phyloP scores from a whole-genome alignment of 2,797 vertebrate species.

The Sebastiscus tertius region DNA sequence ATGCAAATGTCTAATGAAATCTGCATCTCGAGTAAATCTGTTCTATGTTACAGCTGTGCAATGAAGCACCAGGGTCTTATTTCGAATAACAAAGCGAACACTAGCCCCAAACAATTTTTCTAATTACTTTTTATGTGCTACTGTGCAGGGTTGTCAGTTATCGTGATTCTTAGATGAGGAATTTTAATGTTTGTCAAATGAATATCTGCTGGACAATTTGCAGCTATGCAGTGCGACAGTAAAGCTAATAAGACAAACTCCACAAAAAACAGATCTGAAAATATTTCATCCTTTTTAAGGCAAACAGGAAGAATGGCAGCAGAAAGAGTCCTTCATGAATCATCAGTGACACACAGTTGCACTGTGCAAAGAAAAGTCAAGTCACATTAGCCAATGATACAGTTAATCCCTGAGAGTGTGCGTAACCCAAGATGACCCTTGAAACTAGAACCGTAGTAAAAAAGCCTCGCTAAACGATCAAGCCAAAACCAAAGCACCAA shows the following conservation, averaged over 20 bases:
- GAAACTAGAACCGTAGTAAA: conserved; percentile 42
- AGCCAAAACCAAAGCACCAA: conserved; percentile 39
- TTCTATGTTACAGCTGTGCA: conserved; percentile 16
- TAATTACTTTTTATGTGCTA: not conserved
- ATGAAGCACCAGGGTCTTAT: not conserved
- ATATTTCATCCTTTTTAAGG: not conserved
- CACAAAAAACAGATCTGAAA: not conserved
- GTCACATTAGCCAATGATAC: conserved; percentile 13
- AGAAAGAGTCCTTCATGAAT: not conserved
- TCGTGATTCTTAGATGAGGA: not conserved
- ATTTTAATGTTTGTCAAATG: not conserved
- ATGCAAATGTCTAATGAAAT: conserved; percentile 27
- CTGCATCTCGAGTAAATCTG: conserved; percentile 31
- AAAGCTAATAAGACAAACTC: not conserved
- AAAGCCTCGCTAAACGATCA: conserved; percentile 49
- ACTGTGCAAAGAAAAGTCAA: not conserved
- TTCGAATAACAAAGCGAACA: not conserved
- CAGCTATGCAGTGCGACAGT: not conserved
- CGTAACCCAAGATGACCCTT: conserved; percentile 30
- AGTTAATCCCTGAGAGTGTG: conserved; percentile 16
- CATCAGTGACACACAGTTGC: not conserved
- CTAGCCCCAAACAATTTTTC: not conserved
- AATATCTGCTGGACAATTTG: not conserved
- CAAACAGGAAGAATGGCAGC: not conserved
- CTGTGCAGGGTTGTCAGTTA: not conserved